Base-by-base conservation (phyloP, 2,888 invertebrate genomes). In the Plebejus melissa region DNA sequence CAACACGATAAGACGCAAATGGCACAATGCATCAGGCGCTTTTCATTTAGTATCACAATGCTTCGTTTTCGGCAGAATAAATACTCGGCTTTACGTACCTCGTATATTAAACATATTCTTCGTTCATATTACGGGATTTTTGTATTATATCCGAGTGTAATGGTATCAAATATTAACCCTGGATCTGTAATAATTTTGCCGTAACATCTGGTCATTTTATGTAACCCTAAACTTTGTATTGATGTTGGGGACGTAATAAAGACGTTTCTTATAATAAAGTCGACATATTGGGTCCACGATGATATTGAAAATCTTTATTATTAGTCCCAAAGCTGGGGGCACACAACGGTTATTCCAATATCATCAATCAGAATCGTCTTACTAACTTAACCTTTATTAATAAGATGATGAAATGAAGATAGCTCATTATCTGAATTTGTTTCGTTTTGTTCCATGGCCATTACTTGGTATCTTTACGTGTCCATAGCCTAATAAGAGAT, bases 151-250 rank as follows among this genome's bases (percentile, higher is more conserved):
- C 65, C 32, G 32, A 36, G 16, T 65, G 65, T 65, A 65, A 65
- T 65, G 65, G 32, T 65, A 65, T 65, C 65, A 36, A 65, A 65
- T 65, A 65, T 13, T 65, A 65, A 22, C 65, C 65, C 4, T 13
- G 65, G 32, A 13, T 36, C 11, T 32, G 65, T 65, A 65, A 65
- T 65, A 32, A 65, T 36, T 1, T 65, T 16, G 65, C 16, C 69
- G 46, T 46, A 75, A 41, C 74, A 65, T 50, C 38, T 65, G 74
- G 32, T 36, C 69, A 4, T 28, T 65, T 46, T 22, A 36, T 74
- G 41, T 46, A 36, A 50, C 50, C 72, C 72, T 32, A 72, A 72
- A 72, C 7, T 72, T 72, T 32, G 72, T 54, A 72, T 54, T 72
- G 50, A 50, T 6, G 16, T 72, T 54, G 50, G 16, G 72, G 54